phyloP scores from a whole-genome alignment of 2,113 vertebrate genomes.

The Colaptes auratus region DNA sequence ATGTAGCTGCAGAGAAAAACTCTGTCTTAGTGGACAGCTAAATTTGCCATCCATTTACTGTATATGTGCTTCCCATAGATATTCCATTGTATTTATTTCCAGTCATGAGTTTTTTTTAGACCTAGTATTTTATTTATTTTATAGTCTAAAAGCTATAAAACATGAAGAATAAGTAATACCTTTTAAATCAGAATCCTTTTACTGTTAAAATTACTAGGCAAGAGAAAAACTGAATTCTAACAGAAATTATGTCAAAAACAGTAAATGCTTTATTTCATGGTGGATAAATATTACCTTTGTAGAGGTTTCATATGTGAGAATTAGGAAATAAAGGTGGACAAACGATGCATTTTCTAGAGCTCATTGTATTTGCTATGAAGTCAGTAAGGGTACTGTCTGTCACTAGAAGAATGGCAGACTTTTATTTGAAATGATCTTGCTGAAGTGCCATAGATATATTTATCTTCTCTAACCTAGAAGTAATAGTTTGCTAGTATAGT shows the following conservation, averaged over 20 bases:
- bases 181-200: neutral
- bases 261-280: neutral
- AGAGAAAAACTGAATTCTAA: neutral
- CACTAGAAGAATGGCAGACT: conserved; percentile 20
- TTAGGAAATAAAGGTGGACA: neutral
- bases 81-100: neutral
- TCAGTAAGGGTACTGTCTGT: neutral
- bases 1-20: neutral
- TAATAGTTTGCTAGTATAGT: no score
- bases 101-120: neutral
- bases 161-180: neutral
- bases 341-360: conserved; percentile 12
- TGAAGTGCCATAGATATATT: conserved; percentile 41
- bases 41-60: neutral
- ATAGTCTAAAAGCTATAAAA: neutral
- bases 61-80: neutral
- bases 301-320: neutral
- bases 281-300: neutral
- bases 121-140: neutral
- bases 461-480: conserved; percentile 51
- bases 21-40: neutral
- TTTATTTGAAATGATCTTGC: conserved; percentile 33
- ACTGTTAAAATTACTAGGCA: neutral
- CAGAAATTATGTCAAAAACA: neutral
- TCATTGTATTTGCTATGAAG: neutral